Base-by-base conservation (phyloP, 2,888 invertebrate genomes). In the Epinotia nisella region DNA sequence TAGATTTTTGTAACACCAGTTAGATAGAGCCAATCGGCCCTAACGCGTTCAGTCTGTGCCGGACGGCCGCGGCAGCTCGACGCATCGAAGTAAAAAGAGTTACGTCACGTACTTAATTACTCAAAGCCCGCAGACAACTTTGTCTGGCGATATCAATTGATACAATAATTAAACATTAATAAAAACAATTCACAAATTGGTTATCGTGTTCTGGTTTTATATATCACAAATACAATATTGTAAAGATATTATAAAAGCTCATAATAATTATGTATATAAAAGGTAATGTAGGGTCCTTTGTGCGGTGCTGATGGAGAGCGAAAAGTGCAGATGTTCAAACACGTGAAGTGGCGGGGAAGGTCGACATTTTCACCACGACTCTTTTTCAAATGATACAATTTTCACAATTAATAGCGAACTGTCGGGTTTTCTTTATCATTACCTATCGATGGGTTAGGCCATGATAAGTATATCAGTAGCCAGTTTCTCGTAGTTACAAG, bases 241-340 rank as follows among this genome's bases (percentile, higher is more conserved):
- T 86, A 85, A 83, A 86, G 80, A 84, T 77, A 85, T 87, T 90
- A 90, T 88, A 91, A 90, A 92, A 92, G 91, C 91, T 90, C 88
- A 87, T 85, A 85, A 89, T 85, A 86, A 85, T 82, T 80, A 80
- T 77, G 67, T 72, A 69, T 73, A 73, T 73, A 68, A 68, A 4
- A 45, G 67, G 61, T 68, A 62, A 49, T 49, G 56, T 56, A 72
- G 35, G 72, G 72, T 62, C 61, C 61, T 62, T 68, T 17, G 61
- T 56, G 55, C 17, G 1, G 35, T 19, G 19, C 15, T 4, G 35
- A 15, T 0, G 39, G 9, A 41, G 21, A 5, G 41, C 24, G 13
- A 39, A 66, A 55, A 66, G 55, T 65, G 65, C 55, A 21, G 3
- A 17, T 39, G 45, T 45, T 49, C 29, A 62, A 62, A 49, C 17